Base-by-base conservation (phyloP, 2,888 invertebrate species). In the Drosophila niveifrons region DNA sequence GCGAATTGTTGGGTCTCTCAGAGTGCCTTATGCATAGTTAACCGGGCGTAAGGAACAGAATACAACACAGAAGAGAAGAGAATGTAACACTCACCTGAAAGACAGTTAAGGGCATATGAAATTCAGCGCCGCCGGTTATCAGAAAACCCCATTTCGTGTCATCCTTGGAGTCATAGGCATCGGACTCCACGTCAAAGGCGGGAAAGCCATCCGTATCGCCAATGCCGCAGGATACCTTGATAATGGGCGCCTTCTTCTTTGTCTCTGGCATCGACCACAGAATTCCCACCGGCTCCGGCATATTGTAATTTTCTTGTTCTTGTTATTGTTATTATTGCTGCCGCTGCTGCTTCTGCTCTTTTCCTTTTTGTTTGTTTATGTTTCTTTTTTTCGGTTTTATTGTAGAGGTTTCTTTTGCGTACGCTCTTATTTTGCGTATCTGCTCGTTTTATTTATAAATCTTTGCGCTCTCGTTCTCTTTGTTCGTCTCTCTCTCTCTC, bases 61-160 rank as follows among this genome's bases (percentile, higher is more conserved):
- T 6, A 23, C 6, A 23, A 23, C 23, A 23, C 23, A 23, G 6
- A 3, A 23, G 4, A 23, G 23, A 23, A 23, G 23, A 23, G 3
- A 23, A 23, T 6, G 6, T 3, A 23, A 6, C 23, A 23, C 84
- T 87, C 80, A 93, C 93, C 91, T 93, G 93, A 84, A 93, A 93
- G 36, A 93, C 92, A 31, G 93, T 93, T 56, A 93, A 75, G 43
- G 92, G 93, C 93, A 93, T 93, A 59, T 92, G 92, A 80, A 93
- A 93, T 57, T 93, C 92, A 29, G 91, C 91, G 36, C 93, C 93
- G 39, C 93, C 93, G 50, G 93, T 93, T 72, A 93, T 91, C 58
- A 92, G 89, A 71, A 93, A 93, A 23, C 93, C 93, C 92, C 93
- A 93, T 66, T 90, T 90, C n/a, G 86, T 78, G 64, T 92, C 92